Percentiles rank a stretch among this genome's conserved stretches.
phyloP scores from a whole-genome alignment of 2,888 invertebrate genomes.

The Thelaira solivaga region DNA sequence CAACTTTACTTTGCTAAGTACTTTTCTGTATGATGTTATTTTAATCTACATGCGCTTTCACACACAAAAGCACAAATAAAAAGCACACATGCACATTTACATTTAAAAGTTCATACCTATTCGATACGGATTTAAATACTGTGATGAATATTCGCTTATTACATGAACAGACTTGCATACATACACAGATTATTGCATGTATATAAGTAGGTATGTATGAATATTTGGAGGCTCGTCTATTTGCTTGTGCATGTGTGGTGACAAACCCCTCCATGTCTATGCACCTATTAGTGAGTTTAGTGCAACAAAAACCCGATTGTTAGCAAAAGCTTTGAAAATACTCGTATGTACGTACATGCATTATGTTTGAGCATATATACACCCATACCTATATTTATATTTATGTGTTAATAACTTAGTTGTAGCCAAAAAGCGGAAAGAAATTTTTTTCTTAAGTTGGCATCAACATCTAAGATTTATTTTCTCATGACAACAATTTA shows the following conservation, averaged over 20 bases:
- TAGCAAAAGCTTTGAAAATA: constrained; percentile 18
- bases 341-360: too few species aligned
- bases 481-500: constrained; percentile 31
- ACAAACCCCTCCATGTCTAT: constrained; percentile 46
- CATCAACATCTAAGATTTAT: constrained; percentile 43
- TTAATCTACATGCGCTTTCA: background rate
- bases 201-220: background rate
- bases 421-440: background rate
- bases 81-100: background rate
- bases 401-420: too few species aligned
- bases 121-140: constrained; percentile 4
- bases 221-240: constrained; percentile 70
- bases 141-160: background rate
- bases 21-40: constrained; percentile 1
- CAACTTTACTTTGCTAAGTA: constrained; percentile 47
- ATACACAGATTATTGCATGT: background rate
- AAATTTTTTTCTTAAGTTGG: constrained; percentile 10
- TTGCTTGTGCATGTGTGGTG: constrained; percentile 29
- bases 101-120: background rate
- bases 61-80: background rate
- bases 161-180: background rate
- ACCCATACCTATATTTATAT: too few species aligned
- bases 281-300: constrained; percentile 20
- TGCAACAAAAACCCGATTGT: constrained; percentile 19
- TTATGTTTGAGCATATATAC: too few species aligned